Conservation (phyloP, 1,140 invertebrate genomes). For the Tetragonula clypearis region DNA sequence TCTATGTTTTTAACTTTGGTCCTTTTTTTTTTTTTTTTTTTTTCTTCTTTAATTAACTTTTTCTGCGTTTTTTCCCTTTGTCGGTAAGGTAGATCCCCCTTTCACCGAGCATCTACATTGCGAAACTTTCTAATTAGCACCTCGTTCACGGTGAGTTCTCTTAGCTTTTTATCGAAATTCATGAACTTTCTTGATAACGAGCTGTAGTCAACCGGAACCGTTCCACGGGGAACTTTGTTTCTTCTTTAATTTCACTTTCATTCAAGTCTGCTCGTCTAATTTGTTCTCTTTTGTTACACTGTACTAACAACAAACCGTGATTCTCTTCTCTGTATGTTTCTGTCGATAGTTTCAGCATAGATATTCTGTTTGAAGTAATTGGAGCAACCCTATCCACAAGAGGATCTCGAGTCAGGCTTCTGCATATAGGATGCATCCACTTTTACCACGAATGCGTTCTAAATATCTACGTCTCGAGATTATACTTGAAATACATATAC, state of each 20-base stretch:
- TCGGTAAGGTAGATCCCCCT: not conserved
- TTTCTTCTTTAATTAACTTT: not conserved
- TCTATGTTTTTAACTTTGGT: conserved; percentile 33
- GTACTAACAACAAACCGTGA: not conserved
- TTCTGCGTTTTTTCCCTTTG: not conserved
- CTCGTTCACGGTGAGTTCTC: not conserved
- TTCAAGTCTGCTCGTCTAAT: not conserved
- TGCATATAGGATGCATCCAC: not conserved
- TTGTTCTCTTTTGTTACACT: not conserved
- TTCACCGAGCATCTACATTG: not conserved
- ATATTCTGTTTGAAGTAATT: not conserved
- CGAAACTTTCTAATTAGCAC: not conserved
- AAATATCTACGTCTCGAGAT: not conserved
- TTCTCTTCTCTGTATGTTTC: not conserved
- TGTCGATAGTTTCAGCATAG: not conserved
- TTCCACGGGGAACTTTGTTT: not conserved
- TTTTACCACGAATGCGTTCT: not conserved
- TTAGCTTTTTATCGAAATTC: not conserved
- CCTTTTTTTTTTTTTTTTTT: conserved; percentile 13
- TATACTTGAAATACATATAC: not conserved
- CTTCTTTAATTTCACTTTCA: conserved; percentile 7
- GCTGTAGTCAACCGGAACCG: not conserved
- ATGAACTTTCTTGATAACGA: not conserved
- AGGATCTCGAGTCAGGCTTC: not conserved
- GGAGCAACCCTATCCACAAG: not conserved